phyloP scores from a whole-genome alignment of 2,797 vertebrate genomes.

The Otolemur crassicaudatus region DNA sequence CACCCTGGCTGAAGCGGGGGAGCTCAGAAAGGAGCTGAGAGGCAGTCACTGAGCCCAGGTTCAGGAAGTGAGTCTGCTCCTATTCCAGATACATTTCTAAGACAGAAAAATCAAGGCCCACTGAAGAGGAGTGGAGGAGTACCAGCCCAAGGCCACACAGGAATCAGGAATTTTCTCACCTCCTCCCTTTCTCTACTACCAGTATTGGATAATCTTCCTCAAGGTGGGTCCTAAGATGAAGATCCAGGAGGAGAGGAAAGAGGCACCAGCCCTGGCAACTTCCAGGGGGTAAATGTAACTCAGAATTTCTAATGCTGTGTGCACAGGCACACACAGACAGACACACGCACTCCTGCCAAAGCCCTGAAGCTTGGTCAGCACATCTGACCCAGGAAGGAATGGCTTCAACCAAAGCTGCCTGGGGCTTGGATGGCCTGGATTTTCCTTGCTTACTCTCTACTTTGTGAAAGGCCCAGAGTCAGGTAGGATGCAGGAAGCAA shows the following conservation, averaged over 20 bases:
- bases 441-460: background rate
- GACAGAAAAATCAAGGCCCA: conserved; percentile 4
- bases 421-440: background rate
- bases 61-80: background rate
- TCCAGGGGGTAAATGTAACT: background rate
- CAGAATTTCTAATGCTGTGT: background rate
- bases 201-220: background rate
- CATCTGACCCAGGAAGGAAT: background rate
- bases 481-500: background rate
- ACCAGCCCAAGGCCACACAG: background rate
- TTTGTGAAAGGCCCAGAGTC: background rate
- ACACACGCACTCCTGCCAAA: background rate
- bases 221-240: background rate
- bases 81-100: conserved; percentile 5
- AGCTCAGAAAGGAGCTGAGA: background rate
- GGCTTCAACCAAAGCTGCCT: background rate
- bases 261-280: background rate
- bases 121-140: background rate
- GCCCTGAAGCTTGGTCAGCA: background rate
- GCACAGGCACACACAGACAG: background rate
- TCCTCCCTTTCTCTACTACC: background rate
- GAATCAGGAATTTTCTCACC: background rate
- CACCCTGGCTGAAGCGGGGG: background rate
- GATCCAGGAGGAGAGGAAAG: background rate
- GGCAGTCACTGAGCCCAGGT: background rate